phyloP scores from a whole-genome alignment of 2,113 vertebrate genomes.

The Sylvia atricapilla region DNA sequence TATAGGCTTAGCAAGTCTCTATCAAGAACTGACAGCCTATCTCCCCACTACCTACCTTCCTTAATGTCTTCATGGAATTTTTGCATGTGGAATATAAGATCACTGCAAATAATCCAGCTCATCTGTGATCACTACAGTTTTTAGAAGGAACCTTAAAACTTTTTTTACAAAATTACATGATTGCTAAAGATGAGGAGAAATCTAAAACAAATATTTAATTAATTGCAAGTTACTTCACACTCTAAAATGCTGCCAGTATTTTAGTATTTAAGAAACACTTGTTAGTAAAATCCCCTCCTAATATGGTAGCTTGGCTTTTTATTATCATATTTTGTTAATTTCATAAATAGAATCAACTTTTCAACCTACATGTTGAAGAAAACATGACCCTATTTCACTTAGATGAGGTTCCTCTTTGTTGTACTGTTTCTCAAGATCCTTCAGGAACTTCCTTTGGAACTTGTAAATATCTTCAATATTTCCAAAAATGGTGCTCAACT shows the following conservation, averaged over 20 bases:
- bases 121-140: not conserved
- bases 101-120: not conserved
- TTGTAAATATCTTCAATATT: conserved; percentile 98
- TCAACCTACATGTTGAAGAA: conserved; percentile 87
- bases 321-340: not conserved
- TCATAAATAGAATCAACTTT: not conserved
- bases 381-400: conserved; percentile 95
- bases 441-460: conserved; percentile 94
- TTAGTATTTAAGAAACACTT: not conserved
- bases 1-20: not conserved
- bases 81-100: not conserved
- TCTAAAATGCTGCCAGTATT: not conserved
- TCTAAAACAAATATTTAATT: not conserved
- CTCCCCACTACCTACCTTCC: not conserved
- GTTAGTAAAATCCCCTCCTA: not conserved
- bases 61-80: not conserved
- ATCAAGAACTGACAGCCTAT: not conserved
- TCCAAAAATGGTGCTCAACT: conserved; percentile 94
- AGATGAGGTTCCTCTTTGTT: conserved; percentile 92
- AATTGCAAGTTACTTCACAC: not conserved
- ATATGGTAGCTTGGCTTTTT: not conserved
- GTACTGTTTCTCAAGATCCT: conserved; percentile 93
- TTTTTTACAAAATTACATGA: not conserved
- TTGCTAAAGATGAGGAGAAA: not conserved
- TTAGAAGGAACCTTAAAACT: not conserved